Evolutionary conservation across 2,888 invertebrate genomes (phyloP).

Genomic region (Eulithis prunata): DNA sequence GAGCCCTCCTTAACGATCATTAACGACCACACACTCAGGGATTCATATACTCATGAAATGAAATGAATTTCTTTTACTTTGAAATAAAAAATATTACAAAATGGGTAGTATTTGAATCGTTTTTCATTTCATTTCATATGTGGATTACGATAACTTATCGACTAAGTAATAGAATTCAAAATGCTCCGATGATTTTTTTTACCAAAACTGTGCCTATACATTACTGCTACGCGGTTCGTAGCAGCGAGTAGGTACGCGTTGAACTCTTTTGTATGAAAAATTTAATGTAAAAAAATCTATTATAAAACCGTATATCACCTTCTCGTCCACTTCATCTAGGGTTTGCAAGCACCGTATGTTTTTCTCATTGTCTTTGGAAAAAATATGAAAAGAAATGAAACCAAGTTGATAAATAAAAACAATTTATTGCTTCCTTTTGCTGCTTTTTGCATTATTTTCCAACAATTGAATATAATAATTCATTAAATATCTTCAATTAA

Average conservation of each 20-base stretch:
- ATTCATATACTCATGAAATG: too few relatives aligned
- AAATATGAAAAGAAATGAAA: constrained; percentile 29
- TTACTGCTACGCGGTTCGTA: background rate
- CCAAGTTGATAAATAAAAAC: constrained; percentile 59
- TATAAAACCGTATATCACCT: too few relatives aligned
- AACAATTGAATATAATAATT: constrained; percentile 26
- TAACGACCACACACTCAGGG: too few relatives aligned
- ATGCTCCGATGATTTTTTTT: background rate
- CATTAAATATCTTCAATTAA: constrained; percentile 12
- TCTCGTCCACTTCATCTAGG: too few relatives aligned
- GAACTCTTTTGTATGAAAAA: constrained; percentile 19
- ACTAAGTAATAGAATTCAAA: too few relatives aligned
- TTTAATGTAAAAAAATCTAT: background rate
- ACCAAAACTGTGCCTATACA: background rate
- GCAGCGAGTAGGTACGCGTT: constrained; percentile 20
- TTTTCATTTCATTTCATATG: too few relatives aligned
- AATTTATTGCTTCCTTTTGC: constrained; percentile 75
- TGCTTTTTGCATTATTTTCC: constrained; percentile 25
- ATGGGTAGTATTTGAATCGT: too few relatives aligned
- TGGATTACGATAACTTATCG: too few relatives aligned
- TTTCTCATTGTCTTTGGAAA: background rate
- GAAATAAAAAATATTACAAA: too few relatives aligned
- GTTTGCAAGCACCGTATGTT: too few relatives aligned
- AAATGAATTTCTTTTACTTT: too few relatives aligned
- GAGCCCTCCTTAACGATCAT: too few relatives aligned